Evolutionary conservation across 2,888 invertebrate species (phyloP).

Genomic region (Xestoiulus laeticollis): DNA sequence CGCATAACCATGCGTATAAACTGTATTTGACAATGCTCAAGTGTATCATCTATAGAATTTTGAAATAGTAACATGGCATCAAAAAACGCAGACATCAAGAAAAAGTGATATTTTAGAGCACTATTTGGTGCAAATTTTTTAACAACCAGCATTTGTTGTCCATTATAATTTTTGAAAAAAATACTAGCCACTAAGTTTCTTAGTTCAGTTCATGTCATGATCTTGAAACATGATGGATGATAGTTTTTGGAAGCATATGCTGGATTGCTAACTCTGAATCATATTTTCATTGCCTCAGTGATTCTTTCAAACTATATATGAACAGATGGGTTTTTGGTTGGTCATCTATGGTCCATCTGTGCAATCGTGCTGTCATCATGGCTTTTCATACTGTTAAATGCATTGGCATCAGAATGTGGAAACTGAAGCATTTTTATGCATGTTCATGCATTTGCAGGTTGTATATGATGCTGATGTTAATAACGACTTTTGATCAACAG

Average conservation of each 20-base stretch:
- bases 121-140: too few relatives aligned
- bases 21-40: background rate
- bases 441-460: background rate
- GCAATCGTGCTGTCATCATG: background rate
- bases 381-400: background rate
- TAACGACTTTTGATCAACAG: too few relatives aligned
- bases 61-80: too few relatives aligned
- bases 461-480: background rate
- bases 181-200: background rate
- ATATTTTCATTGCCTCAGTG: background rate
- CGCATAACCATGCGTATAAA: background rate
- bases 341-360: background rate
- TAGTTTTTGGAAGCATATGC: background rate
- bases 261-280: background rate
- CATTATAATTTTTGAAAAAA: too few relatives aligned
- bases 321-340: background rate
- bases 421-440: background rate
- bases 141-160: too few relatives aligned
- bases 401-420: background rate
- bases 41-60: background rate
- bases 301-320: background rate
- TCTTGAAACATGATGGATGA: background rate
- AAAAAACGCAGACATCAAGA: too few relatives aligned
- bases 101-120: too few relatives aligned
- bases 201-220: background rate